Evolutionary conservation across 2,113 vertebrate species (phyloP), one percentile per base, ranked within the genome.

Genomic region (Holacanthus passer): DNA sequence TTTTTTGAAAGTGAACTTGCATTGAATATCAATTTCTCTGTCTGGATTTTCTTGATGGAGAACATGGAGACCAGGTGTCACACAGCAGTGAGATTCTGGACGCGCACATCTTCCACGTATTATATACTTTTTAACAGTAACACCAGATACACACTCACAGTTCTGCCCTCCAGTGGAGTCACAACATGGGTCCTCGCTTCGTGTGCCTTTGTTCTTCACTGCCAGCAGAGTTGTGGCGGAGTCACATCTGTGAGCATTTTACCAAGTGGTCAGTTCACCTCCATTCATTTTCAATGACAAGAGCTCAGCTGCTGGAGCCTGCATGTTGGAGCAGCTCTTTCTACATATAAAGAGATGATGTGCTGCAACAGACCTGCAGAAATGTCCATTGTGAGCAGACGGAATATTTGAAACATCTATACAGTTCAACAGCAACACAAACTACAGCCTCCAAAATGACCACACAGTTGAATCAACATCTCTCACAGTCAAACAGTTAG

Each of bases 201-300:
- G 5, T 20, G 39, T 48, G 35, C 45, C 32, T 79, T 64, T 63
- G 22, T 12, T 67, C 31, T 56, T 35, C 12, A 37, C 29, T 43
- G 14, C 60, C 56, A 29, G 68, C 39, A 62, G 50, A 63, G 37
- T 4, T 75, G 59, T 29, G 45, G 32, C 58, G 48, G 35, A 48
- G 71, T 60, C 63, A 56, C 68, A 81, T 68, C 73, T 64, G 60
- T 69, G 68, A 72, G 52, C 52, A 35, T 66, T 77, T 65, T 12
- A 39, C 41, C 11, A 19, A 39, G 39, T 0, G 39, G 45, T 52
- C 58, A 29, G 3, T 73, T 81, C 19, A 48, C 41, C 48, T 27
- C 32, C 53, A 82, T 82, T 41, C 7, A 64, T 78, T 43, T 73
- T 73, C 68, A 0, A 78, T 68, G 63, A 78, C 45, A 55, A 48